Percentiles rank a stretch among this genome's conserved stretches.
Evolutionary conservation across 2,797 vertebrate species (phyloP).

Genomic region (Karalla daura): DNA sequence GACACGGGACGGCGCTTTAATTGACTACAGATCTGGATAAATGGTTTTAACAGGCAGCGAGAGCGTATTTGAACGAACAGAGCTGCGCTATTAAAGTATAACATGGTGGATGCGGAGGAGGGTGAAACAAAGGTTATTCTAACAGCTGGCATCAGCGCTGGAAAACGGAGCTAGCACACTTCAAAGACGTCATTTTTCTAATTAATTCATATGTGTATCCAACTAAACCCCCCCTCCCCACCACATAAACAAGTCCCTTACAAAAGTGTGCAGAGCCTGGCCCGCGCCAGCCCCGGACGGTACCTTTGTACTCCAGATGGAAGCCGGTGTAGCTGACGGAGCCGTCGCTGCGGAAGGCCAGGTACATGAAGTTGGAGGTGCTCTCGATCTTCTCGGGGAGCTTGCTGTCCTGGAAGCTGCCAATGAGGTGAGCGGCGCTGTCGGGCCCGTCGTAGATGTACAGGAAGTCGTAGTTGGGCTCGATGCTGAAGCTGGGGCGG

Average conservation of each 20-base stretch:
- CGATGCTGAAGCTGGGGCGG: constrained; percentile 93
- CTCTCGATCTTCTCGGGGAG: constrained; percentile 97
- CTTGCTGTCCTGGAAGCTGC: constrained; percentile 98
- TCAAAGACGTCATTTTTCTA: constrained; percentile 30
- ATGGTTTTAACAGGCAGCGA: constrained; percentile 10
- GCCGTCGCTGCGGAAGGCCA: constrained; percentile 97
- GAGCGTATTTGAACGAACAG: constrained; percentile 20
- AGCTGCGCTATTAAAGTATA: constrained; percentile 29
- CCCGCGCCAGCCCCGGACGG: constrained; percentile 20
- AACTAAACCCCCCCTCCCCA: constrained; percentile 36
- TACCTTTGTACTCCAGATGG: constrained; percentile 98
- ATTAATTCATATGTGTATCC: constrained; percentile 12
- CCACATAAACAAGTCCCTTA: constrained; percentile 19
- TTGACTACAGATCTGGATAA: constrained; percentile 1
- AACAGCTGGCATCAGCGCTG: constrained; percentile 21
- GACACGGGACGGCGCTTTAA: constrained; percentile 14
- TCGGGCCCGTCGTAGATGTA: constrained; percentile 96
- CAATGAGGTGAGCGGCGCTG: constrained; percentile 91
- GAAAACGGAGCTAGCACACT: constrained; percentile 22
- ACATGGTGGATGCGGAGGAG: constrained; percentile 20
- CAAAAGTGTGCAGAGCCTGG: constrained; percentile 21
- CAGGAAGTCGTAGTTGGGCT: constrained; percentile 98
- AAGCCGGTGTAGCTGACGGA: constrained; percentile 98
- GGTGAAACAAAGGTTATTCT: constrained; percentile 17
- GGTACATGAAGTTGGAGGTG: constrained; percentile 94